Percentiles rank a stretch among this genome's conserved stretches.
Conservation (phyloP, 2,888 invertebrate species). For the Pyrrhosoma nymphula region DNA sequence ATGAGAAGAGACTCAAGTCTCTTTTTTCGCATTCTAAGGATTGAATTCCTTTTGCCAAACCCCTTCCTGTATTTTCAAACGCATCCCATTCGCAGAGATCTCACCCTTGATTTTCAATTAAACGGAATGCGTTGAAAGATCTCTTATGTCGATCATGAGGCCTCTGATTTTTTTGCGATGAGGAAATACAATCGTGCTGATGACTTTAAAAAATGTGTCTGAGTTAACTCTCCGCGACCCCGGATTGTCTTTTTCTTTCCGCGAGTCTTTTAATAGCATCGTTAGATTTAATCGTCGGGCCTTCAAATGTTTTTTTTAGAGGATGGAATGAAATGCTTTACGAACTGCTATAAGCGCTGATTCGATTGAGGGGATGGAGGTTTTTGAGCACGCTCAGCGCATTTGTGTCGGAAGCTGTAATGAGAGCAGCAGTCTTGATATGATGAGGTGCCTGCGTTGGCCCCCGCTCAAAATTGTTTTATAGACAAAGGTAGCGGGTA, state of each 20-base stretch:
- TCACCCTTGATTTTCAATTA: too few species aligned
- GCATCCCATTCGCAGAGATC: too few species aligned
- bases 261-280: neutral
- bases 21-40: too few species aligned
- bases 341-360: neutral
- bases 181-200: too few species aligned
- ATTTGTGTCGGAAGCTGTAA: neutral
- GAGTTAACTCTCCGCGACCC: neutral
- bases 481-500: neutral
- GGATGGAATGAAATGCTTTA: neutral
- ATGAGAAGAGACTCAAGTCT: too few species aligned
- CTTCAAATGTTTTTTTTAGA: neutral
- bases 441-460: neutral
- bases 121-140: too few species aligned
- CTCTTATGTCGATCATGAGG: too few species aligned
- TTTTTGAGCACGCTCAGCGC: neutral
- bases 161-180: too few species aligned
- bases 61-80: too few species aligned
- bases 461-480: neutral
- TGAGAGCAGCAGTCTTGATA: neutral
- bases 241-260: neutral
- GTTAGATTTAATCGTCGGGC: neutral
- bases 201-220: too few species aligned
- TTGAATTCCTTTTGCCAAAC: too few species aligned
- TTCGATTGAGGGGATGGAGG: neutral